phyloP scores from a whole-genome alignment of 2,113 vertebrate genomes.

The Prietella phreatophila region DNA sequence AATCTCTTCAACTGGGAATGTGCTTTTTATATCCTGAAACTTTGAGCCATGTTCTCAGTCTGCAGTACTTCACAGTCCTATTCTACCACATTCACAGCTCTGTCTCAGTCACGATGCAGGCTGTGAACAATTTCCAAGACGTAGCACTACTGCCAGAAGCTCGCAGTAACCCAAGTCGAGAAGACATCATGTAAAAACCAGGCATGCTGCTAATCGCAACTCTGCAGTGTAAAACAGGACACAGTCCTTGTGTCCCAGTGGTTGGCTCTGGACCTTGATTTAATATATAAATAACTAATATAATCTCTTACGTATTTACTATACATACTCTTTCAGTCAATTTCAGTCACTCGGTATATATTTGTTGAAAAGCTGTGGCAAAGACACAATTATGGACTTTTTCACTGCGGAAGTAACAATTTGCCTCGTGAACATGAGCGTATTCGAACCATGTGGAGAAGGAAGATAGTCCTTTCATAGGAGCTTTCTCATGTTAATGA shows the following conservation, averaged over 20 bases:
- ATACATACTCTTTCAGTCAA: not conserved
- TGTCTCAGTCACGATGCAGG: slow-evolving; percentile 44
- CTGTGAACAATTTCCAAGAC: slow-evolving; percentile 37
- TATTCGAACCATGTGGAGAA: slow-evolving; percentile 53
- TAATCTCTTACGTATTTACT: not conserved
- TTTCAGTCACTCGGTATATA: too few relatives aligned
- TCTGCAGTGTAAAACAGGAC: not conserved
- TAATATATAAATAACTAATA: not conserved
- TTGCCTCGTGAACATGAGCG: slow-evolving; percentile 35
- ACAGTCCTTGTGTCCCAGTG: not conserved
- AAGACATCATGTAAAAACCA: slow-evolving; percentile 7
- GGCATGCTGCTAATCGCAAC: slow-evolving; percentile 23
- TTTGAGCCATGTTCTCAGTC: slow-evolving; percentile 12
- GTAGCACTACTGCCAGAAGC: slow-evolving; percentile 25
- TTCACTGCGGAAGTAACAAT: slow-evolving; percentile 45
- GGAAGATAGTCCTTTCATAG: slow-evolving; percentile 50
- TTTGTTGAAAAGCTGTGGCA: slow-evolving; percentile 13
- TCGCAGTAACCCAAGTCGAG: slow-evolving; percentile 36
- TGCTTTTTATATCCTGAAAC: not conserved
- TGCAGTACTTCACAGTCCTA: slow-evolving; percentile 30
- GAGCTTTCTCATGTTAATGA: slow-evolving; percentile 69
- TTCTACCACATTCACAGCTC: slow-evolving; percentile 37
- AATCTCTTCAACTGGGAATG: not conserved
- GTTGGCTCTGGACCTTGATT: not conserved
- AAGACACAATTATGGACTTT: slow-evolving; percentile 16